Evolutionary conservation across 2,888 invertebrate genomes (phyloP).

Genomic region (Gymnocheta viridis): DNA sequence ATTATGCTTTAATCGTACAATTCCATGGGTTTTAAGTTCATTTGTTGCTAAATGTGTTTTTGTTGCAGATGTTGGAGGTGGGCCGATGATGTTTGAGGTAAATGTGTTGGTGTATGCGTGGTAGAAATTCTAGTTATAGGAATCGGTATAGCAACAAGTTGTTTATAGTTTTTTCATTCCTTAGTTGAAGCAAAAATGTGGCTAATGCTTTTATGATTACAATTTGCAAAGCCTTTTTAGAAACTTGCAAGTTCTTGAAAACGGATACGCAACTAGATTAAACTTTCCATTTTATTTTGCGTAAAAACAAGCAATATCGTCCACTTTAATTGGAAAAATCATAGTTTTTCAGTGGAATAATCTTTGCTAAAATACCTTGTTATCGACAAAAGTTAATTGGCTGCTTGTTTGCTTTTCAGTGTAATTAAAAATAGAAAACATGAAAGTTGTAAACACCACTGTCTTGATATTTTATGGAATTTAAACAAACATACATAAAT

Average conservation of each 20-base stretch:
- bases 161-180: conserved; percentile 13
- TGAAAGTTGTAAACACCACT: background rate
- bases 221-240: conserved; percentile 11
- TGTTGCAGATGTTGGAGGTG: background rate
- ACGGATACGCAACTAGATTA: conserved; percentile 28
- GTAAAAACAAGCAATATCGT: conserved; percentile 18
- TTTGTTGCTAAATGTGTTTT: conserved; percentile 48
- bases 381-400: background rate
- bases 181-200: background rate
- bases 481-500: too few species aligned
- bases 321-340: conserved; percentile 1
- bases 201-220: conserved; percentile 23
- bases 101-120: background rate
- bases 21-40: conserved; percentile 52
- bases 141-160: conserved; percentile 53
- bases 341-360: background rate
- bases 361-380: background rate
- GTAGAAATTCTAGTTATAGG: background rate
- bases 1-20: conserved; percentile 51
- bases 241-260: background rate
- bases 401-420: background rate
- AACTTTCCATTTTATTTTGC: conserved; percentile 17
- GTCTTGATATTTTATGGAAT: background rate
- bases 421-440: too few species aligned
- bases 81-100: background rate